Base-by-base conservation (phyloP, 1,140 invertebrate genomes). In the Metaphire vulgaris region DNA sequence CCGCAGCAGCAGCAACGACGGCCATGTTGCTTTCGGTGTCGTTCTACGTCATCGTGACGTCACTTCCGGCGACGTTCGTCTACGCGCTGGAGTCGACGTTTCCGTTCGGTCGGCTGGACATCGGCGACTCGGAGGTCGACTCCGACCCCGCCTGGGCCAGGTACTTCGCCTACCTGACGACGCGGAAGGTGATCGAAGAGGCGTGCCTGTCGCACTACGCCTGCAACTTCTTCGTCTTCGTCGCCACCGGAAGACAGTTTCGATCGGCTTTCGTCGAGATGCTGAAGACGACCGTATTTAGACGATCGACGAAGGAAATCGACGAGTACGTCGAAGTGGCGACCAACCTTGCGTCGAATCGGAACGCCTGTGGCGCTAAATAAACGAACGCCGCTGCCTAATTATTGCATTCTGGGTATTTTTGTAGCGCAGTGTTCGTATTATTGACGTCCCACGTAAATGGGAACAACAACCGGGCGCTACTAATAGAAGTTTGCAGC, bases 31-130 rank as follows among this genome's bases (percentile, higher is more conserved):
- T 86, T 12, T 82, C 81, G 15, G 84, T 85, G 0, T 85, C 84
- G 12, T 86, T 86, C 80, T 85, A 85, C 77, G 81, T 83, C 26
- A 85, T 86, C 29, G 79, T 85, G 65, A 86, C 84, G 14, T 83
- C 83, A 21, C 77, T 86, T 16, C 85, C 85, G 1, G 81, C 82
- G 2, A 83, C 83, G 2, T 78, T 86, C 32, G 79, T 82, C 26
- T 83, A 81, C 66, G 76, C 79, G 1, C 56, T 84, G 26, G 81
- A 81, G 67, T 78, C 77, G 72, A 78, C 74, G 30, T 82, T 81
- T 66, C 65, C 69, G 1, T 26, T 64, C 0, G 79, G 77, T 2
- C 30, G 77, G 0, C 78, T 79, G 75, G 68, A 16, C 14, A 66
- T 70, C 2, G n/a, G 65, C 26, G 65, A 69, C 16, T 15, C 71